These are phyloP conservation scores for Gallinago solitaria DNA, from an alignment of 2,797 vertebrate genomes.

Conservation along the genomic window DNA sequence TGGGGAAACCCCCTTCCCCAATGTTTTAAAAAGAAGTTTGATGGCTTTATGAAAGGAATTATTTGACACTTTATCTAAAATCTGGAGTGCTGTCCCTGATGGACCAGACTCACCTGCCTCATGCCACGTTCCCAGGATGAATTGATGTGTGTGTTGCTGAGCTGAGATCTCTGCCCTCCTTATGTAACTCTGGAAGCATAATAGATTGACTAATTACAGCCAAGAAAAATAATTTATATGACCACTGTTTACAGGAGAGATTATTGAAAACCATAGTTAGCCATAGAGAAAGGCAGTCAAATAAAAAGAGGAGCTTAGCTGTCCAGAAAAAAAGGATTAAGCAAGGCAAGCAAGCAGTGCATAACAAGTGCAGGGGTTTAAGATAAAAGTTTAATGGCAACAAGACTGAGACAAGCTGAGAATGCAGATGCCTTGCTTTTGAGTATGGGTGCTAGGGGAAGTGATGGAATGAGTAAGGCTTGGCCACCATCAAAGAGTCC, in stretches of 20 bases:
- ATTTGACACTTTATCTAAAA: neutral
- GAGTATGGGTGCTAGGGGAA: neutral
- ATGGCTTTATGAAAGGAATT: neutral
- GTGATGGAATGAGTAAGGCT: neutral
- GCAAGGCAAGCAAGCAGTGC: neutral
- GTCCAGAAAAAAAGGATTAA: neutral
- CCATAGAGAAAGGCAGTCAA: neutral
- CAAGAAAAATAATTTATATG: neutral
- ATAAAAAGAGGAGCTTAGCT: neutral
- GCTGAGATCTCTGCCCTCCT: neutral
- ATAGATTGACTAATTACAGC: neutral
- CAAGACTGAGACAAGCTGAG: neutral
- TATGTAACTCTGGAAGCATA: neutral
- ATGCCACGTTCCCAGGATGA: neutral
- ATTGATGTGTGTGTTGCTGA: neutral
- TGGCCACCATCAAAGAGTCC: neutral
- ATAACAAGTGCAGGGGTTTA: neutral
- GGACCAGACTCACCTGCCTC: neutral
- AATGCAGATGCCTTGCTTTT: neutral
- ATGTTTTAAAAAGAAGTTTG: neutral
- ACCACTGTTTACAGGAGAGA: neutral
- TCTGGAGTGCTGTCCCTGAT: neutral
- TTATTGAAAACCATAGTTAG: neutral
- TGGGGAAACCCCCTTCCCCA: accelerated
- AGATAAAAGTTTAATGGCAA: neutral